Evolutionary conservation across 2,797 vertebrate species (phyloP).

Genomic region (Sternotherus odoratus): DNA sequence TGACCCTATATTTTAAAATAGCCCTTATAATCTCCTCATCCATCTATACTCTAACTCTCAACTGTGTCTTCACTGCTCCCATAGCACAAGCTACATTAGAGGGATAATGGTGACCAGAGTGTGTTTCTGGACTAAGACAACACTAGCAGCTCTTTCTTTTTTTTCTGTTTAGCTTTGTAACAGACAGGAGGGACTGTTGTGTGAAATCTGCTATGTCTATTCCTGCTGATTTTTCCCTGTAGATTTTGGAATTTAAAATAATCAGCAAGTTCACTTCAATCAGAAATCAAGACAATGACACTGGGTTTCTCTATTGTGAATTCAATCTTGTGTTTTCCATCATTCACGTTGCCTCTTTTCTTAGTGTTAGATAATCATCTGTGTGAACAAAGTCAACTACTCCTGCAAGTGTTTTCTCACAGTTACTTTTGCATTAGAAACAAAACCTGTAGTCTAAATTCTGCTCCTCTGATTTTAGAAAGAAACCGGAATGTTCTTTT

Average conservation of each 20-base stretch:
- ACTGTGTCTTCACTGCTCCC: rapidly evolving
- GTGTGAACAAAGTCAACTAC: background rate
- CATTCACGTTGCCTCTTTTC: slow-evolving; percentile 35
- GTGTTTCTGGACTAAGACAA: rapidly evolving
- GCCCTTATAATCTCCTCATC: background rate
- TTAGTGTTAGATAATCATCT: slow-evolving; percentile 14
- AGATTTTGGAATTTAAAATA: slow-evolving; percentile 30
- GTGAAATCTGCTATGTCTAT: rapidly evolving
- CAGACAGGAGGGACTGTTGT: background rate
- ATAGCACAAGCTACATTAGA: rapidly evolving
- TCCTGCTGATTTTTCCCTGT: background rate
- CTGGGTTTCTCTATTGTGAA: slow-evolving; percentile 22
- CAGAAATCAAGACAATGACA: background rate
- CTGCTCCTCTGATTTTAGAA: background rate
- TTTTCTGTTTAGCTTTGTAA: rapidly evolving
- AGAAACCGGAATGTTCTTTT: background rate
- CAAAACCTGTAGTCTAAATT: background rate
- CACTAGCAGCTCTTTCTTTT: background rate
- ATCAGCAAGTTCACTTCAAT: background rate
- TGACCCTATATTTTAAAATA: rapidly evolving
- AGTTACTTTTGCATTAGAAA: slow-evolving; percentile 31
- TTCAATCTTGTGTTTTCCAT: slow-evolving; percentile 36
- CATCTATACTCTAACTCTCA: background rate
- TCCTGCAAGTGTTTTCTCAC: slow-evolving; percentile 51
- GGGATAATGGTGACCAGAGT: rapidly evolving